Evolutionary conservation across 2,113 vertebrate species (phyloP), one percentile per base, ranked within the genome.

Genomic region (Onychorhynchus coronatus): DNA sequence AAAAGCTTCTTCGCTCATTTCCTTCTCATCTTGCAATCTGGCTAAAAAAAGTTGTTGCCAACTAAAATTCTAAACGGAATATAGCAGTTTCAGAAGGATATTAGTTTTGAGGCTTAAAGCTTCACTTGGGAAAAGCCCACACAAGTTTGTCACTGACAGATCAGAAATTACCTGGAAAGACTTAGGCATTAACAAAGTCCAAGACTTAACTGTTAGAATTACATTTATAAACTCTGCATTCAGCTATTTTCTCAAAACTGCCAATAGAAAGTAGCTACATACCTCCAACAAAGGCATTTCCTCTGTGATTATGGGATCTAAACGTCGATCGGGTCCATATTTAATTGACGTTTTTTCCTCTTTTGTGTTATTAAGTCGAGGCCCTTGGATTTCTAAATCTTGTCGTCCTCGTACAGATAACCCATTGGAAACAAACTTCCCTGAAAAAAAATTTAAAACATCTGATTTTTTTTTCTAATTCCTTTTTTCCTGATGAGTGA

Each of bases 261-360:
- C 6, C 23, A 77, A 19, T 0, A 90, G 12, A 42, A 74, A 85
- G 10, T 33, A 91, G 24, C 62, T 58, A 55, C 93, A 80, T 97
- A 99, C 99, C 99, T 99, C 99, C 91, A 99, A 96, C 28, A 99
- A 98, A 87, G 99, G 99, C 99, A 99, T 99, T 81, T 99, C 98
- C 35, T 99, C 98, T 10, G 98, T 98, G 92, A 99, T 98, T 89
- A 99, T 98, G 30, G 99, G 99, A 96, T 99, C 98, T 85, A 99
- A 97, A 56, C 99, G 99, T 27, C 98, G 98, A 96, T 99, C 99
- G 2, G 98, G 98, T 81, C 99, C 99, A 46, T 99, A 99, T 77
- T 97, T 98, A 89, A 99, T 98, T 4, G 98, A 98, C 15, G 99
- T 99, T 98, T 99, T 99, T 86, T 99, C 99, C 95, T 99, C 99